These are phyloP conservation scores for Heliconius erato DNA, from an alignment of 2,888 invertebrate species.

Conservation along the genomic window DNA sequence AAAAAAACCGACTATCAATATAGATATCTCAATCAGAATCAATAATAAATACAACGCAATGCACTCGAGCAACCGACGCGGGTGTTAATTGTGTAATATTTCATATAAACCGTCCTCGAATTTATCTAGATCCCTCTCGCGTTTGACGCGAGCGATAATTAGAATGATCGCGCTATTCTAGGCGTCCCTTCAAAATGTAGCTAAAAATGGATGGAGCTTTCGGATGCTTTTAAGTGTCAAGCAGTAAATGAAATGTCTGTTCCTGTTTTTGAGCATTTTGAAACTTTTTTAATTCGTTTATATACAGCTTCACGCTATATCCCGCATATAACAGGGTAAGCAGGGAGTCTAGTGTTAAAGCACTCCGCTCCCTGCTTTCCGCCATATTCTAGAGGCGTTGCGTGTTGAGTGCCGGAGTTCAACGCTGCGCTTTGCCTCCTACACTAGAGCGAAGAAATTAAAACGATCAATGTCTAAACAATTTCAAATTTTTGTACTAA, in stretches of 20 bases:
- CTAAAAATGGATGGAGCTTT: slow-evolving; percentile 85
- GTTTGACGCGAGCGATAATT: slow-evolving; percentile 81
- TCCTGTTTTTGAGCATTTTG: background rate
- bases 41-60: slow-evolving; percentile 9
- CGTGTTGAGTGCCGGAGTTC: too few relatives aligned
- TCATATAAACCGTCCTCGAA: slow-evolving; percentile 69
- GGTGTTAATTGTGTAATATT: slow-evolving; percentile 45
- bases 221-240: slow-evolving; percentile 59
- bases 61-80: slow-evolving; percentile 9
- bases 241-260: slow-evolving; percentile 2
- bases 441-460: too few relatives aligned
- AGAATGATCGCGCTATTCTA: slow-evolving; percentile 80
- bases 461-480: background rate
- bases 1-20: background rate
- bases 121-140: slow-evolving; percentile 58
- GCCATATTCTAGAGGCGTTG: background rate
- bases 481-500: background rate
- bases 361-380: background rate
- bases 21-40: background rate
- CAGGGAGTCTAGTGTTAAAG: background rate
- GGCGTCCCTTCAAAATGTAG: slow-evolving; percentile 65
- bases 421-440: too few relatives aligned
- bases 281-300: background rate
- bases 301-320: background rate
- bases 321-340: background rate